Conservation (phyloP, 2,797 vertebrate species). For the Crocidura indochinensis region DNA sequence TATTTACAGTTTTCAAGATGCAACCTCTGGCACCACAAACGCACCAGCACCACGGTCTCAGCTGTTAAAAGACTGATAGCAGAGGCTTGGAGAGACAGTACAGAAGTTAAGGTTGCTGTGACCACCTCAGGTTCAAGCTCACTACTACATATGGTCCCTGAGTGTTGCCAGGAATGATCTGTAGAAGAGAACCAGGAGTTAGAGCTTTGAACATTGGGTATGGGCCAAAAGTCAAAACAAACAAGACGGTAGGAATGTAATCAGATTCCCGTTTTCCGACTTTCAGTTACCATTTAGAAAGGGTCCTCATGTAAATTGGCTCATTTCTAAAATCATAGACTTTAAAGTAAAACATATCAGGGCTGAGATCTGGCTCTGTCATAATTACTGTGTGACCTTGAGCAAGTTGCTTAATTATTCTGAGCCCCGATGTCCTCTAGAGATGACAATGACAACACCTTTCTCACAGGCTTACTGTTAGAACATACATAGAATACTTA, state of each 20-base stretch:
- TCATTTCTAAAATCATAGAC: conserved; percentile 19
- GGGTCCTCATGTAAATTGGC: neutral
- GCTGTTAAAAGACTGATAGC: neutral
- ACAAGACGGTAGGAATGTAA: neutral
- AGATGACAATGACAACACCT: neutral
- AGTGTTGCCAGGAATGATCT: too few relatives aligned
- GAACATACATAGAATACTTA: neutral
- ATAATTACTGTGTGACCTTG: conserved; percentile 73
- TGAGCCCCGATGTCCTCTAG: conserved; percentile 39
- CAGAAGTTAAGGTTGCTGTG: too few relatives aligned
- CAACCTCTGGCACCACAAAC: neutral
- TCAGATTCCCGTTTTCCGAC: neutral
- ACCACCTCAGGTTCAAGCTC: too few relatives aligned
- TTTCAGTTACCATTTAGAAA: neutral
- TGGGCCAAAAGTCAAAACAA: too few relatives aligned
- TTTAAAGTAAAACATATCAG: conserved; percentile 16
- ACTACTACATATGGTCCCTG: too few relatives aligned
- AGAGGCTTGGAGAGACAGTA: too few relatives aligned
- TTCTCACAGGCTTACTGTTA: conserved; percentile 7
- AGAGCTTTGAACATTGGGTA: too few relatives aligned
- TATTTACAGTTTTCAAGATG: conserved; percentile 2
- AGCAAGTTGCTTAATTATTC: conserved; percentile 62
- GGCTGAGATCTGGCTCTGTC: conserved; percentile 67
- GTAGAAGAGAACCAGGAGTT: too few relatives aligned
- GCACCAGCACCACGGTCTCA: neutral